Percentiles rank a stretch among this genome's conserved stretches.
phyloP scores from a whole-genome alignment of 2,797 vertebrate genomes.

The Halcyon leucocephala region DNA sequence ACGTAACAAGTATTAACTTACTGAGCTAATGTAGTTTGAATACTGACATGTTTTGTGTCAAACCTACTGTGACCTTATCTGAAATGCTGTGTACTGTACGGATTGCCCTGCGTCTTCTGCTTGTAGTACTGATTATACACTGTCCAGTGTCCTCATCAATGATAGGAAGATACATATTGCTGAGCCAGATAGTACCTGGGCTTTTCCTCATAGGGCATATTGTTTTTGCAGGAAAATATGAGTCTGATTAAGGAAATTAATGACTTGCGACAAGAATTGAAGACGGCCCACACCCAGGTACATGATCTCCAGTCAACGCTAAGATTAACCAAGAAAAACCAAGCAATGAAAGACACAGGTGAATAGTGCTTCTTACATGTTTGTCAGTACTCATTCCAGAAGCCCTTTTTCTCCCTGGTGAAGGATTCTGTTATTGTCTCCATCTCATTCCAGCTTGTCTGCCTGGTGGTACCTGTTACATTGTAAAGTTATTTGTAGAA shows the following conservation, averaged over 20 bases:
- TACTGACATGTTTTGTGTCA: neutral
- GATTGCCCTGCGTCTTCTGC: neutral
- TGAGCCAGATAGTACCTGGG: neutral
- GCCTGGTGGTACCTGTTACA: neutral
- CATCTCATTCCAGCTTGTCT: neutral
- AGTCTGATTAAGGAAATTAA: constrained; percentile 90
- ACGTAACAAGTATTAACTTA: neutral
- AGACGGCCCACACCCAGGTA: constrained; percentile 70
- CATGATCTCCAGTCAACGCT: constrained; percentile 76
- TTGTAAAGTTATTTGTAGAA: neutral
- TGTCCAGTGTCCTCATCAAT: neutral
- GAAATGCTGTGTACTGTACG: neutral
- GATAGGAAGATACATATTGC: neutral
- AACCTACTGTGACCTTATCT: neutral
- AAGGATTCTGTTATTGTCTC: neutral
- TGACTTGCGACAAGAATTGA: constrained; percentile 85
- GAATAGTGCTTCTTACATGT: neutral
- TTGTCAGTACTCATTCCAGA: neutral
- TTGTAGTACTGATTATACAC: neutral
- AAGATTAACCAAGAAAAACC: constrained; percentile 65
- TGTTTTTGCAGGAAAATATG: constrained; percentile 86
- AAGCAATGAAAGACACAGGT: constrained; percentile 55
- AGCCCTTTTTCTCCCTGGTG: neutral
- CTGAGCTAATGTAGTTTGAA: neutral
- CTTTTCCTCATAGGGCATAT: neutral